Evolutionary conservation across 2,888 invertebrate species (phyloP).

Genomic region (Brachypterus glaber): DNA sequence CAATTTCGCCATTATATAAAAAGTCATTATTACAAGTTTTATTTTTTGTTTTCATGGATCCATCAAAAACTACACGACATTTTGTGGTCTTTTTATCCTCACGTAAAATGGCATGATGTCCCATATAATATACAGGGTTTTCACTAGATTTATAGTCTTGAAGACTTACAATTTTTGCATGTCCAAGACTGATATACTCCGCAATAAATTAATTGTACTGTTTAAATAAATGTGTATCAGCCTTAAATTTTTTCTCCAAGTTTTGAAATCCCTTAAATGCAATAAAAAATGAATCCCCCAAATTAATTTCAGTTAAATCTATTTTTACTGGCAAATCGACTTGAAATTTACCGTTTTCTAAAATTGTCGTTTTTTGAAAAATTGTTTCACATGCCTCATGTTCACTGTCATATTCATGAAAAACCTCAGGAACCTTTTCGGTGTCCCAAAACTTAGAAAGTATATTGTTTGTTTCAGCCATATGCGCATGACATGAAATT

Average conservation of each 20-base stretch:
- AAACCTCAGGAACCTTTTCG: neutral
- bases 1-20: conserved; percentile 11
- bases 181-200: conserved; percentile 12
- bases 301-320: conserved; percentile 2
- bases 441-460: neutral
- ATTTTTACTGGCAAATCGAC: conserved; percentile 12
- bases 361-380: neutral
- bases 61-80: conserved; percentile 18
- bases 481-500: too few species aligned
- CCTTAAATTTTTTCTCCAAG: conserved; percentile 10
- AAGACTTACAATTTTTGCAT: conserved; percentile 11
- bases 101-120: conserved; percentile 16
- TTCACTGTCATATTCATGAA: neutral
- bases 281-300: conserved; percentile 13
- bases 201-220: conserved; percentile 14
- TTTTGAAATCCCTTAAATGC: conserved; percentile 12
- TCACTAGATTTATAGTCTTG: neutral
- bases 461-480: neutral
- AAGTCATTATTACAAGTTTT: conserved; percentile 15
- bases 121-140: conserved; percentile 13
- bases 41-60: conserved; percentile 15
- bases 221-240: conserved; percentile 10
- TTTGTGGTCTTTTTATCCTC: conserved; percentile 16
- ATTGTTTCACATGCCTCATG: neutral
- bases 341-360: conserved; percentile 7